Percentiles rank a stretch among this genome's conserved stretches.
These are phyloP conservation scores for Tachycineta bicolor DNA, from an alignment of 2,113 vertebrate species.

Conservation along the genomic window DNA sequence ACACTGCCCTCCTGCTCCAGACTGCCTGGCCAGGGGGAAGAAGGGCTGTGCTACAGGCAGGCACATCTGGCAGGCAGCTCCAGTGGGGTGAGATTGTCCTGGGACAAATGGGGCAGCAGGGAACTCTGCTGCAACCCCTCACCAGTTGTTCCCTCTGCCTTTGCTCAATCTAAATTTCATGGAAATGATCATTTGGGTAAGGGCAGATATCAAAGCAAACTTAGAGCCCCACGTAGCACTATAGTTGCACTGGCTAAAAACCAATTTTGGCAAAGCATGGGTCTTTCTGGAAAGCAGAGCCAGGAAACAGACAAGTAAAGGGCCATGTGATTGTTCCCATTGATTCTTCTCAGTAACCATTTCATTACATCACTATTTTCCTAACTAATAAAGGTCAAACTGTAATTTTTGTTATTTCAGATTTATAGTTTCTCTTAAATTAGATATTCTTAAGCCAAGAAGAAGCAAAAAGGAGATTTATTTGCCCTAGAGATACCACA, in stretches of 20 bases:
- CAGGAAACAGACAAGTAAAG: neutral
- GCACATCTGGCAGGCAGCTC: neutral
- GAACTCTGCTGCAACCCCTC: neutral
- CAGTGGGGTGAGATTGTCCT: fast-evolving
- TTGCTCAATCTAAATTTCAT: neutral
- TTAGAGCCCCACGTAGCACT: neutral
- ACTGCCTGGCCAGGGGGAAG: neutral
- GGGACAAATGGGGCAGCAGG: fast-evolving
- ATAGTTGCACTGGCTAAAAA: neutral
- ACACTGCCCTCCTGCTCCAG: neutral
- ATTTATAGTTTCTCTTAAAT: constrained; percentile 27
- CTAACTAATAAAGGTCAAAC: constrained; percentile 36
- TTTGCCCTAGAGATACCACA: neutral
- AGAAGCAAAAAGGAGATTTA: neutral
- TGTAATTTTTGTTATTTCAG: constrained; percentile 3
- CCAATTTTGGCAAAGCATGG: neutral
- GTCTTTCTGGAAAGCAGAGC: neutral
- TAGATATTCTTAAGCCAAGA: constrained; percentile 10
- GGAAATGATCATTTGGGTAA: neutral
- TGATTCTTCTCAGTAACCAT: neutral
- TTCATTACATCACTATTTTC: constrained; percentile 28
- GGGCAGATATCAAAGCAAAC: neutral
- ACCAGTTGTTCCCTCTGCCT: fast-evolving
- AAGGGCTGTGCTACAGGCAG: neutral
- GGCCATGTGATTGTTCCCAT: neutral